Evolutionary conservation across 1,140 invertebrate genomes (phyloP).

Genomic region (Bicyclus anynana): DNA sequence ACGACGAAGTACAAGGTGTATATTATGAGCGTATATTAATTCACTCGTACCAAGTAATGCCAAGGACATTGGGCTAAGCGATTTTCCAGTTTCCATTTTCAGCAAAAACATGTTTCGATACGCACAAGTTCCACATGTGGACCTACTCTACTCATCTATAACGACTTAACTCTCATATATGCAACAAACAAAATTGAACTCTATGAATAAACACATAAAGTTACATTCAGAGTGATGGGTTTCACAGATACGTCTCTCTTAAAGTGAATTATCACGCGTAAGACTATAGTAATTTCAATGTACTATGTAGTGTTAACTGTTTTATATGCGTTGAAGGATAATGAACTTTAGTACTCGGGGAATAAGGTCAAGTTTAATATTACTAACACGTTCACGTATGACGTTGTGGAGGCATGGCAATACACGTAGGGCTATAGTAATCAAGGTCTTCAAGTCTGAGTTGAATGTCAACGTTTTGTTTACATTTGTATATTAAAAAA

Average conservation of each 20-base stretch:
- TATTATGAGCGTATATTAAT: constrained; percentile 6
- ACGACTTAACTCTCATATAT: constrained; percentile 4
- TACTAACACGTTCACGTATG: background rate
- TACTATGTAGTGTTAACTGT: background rate
- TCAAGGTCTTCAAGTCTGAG: constrained; percentile 40
- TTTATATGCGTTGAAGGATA: constrained; percentile 1
- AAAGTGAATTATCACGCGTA: background rate
- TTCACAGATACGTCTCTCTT: background rate
- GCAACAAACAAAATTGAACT: background rate
- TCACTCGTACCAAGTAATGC: constrained; percentile 44
- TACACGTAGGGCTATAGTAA: constrained; percentile 28
- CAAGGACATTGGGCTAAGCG: constrained; percentile 51
- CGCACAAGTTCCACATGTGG: constrained; percentile 26
- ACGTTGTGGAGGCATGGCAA: background rate
- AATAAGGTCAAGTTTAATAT: constrained; percentile 16
- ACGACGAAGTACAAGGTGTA: background rate
- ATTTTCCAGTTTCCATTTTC: constrained; percentile 71
- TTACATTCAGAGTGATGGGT: background rate
- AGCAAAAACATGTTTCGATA: constrained; percentile 57
- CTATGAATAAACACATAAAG: background rate
- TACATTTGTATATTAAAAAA: constrained; percentile 36
- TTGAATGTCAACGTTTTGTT: constrained; percentile 47
- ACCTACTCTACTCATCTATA: constrained; percentile 6
- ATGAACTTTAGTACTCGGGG: background rate
- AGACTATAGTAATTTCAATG: background rate